A percentile compares a stretch with the other conserved stretches of the same genome.
These are phyloP conservation scores for Drosophila borborema DNA, from an alignment of 2,888 invertebrate genomes.

Conservation along the genomic window DNA sequence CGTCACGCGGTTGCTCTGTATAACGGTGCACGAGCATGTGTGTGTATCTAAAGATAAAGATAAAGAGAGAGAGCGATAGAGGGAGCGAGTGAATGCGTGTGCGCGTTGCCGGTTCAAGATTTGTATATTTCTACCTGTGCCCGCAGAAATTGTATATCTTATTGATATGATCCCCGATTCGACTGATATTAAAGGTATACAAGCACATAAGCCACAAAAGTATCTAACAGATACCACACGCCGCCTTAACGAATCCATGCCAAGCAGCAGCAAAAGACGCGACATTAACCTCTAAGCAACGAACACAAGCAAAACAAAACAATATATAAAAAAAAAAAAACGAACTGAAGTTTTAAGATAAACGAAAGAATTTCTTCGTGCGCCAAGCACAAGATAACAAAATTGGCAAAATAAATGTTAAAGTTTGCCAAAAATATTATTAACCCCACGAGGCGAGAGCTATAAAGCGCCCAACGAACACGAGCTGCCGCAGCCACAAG, in stretches of 20 bases:
- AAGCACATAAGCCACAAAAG: constrained; percentile 35
- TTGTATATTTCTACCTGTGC: constrained; percentile 67
- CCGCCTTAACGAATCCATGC: constrained; percentile 57
- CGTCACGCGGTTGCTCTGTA: constrained; percentile 35
- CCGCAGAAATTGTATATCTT: constrained; percentile 28
- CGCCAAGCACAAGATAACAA: constrained; percentile 42
- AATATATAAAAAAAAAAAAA: constrained; percentile 20
- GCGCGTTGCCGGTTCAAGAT: constrained; percentile 74
- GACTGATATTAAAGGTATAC: constrained; percentile 50
- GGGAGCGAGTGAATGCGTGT: constrained; percentile 13
- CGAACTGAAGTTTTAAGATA: constrained; percentile 59
- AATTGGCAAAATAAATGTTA: constrained; percentile 30
- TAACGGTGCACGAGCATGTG: constrained; percentile 21
- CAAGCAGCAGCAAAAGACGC: constrained; percentile 45
- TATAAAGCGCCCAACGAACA: constrained; percentile 41
- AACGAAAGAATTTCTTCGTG: constrained; percentile 28
- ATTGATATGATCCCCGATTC: constrained; percentile 47
- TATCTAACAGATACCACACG: constrained; percentile 69
- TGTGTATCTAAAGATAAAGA: constrained; percentile 9
- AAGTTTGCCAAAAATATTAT: constrained; percentile 49
- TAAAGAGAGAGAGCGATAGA: not conserved
- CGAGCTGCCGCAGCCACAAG: constrained; percentile 19
- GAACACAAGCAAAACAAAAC: constrained; percentile 47
- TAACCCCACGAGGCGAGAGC: constrained; percentile 25
- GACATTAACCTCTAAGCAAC: constrained; percentile 58